Conservation (phyloP, 37 sponge, comb jelly and placozoan species). For the Cladorhizidae sp. region DNA sequence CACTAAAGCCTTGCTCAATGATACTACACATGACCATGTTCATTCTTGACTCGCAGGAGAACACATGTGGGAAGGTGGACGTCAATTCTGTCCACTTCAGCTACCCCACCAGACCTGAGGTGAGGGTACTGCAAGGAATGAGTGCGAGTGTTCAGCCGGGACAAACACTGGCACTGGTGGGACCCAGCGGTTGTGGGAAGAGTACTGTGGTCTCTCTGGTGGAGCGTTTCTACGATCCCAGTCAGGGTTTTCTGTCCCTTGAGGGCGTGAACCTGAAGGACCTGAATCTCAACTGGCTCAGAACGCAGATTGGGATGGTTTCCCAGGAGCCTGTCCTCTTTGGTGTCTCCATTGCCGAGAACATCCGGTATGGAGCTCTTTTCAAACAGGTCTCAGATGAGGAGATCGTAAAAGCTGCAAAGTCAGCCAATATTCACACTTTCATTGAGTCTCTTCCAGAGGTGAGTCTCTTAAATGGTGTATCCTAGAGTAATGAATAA, state of each 20-base stretch:
- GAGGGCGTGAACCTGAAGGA: constrained; percentile 54
- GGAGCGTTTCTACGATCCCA: constrained; percentile 84
- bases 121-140: constrained; percentile 58
- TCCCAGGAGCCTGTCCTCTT: constrained; percentile 84
- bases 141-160: constrained; percentile 59
- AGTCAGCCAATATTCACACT: constrained; percentile 92
- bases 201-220: constrained; percentile 83
- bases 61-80: constrained; percentile 28
- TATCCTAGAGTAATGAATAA: too few species aligned
- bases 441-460: constrained; percentile 88
- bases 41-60: constrained; percentile 39
- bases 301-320: constrained; percentile 80
- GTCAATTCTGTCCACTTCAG: constrained; percentile 62
- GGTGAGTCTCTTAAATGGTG: constrained; percentile 50
- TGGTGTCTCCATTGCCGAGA: too few species aligned
- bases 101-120: constrained; percentile 74
- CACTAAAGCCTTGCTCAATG: too few species aligned
- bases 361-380: too few species aligned
- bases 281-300: constrained; percentile 68
- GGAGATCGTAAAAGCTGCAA: constrained; percentile 89
- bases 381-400: constrained; percentile 82
- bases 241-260: constrained; percentile 7
- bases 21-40: too few species aligned
- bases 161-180: constrained; percentile 87
- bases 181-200: too few species aligned